Base-by-base conservation (phyloP, 2,888 invertebrate genomes). In the Meganola albula region DNA sequence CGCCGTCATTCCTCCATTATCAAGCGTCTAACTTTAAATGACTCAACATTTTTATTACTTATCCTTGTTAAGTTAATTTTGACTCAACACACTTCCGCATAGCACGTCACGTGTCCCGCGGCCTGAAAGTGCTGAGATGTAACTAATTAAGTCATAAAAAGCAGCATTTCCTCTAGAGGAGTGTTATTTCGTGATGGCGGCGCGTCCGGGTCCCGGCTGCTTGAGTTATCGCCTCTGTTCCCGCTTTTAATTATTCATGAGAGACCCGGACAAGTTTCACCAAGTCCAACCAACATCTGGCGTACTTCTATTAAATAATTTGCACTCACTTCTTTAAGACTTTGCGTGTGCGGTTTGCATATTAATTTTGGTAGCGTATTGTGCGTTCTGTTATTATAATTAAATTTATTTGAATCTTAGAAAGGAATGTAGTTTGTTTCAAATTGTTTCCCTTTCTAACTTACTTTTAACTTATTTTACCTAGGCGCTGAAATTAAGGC, bases 191-290 rank as follows among this genome's bases (percentile, higher is more conserved):
- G 69, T 67, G 67, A 65, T 62, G 58, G 56, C 46, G 45, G 54
- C 46, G 53, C 57, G 51, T 45, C 50, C 45, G 50, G 56, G 43
- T 46, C 40, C 37, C 53, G 54, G 58, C 7, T n/a, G 20, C 4
- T 62, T 77, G 77, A 80, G 73, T 80, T 82, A 80, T 79, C 66
- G 69, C 63, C 59, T 54, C 57, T 59, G 64, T 63, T 63, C 63
- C 61, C 53, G 65, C 57, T 64, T 80, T 80, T 79, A 80, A 82
- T 82, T 79, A 82, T 82, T 80, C 79, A 79, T 76, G 76, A 78
- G 68, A 50, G 43, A 41, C 60, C 58, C 63, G 61, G 63, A 65
- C 65, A 71, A 75, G 66, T 77, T 75, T 66, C 60, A 62, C 58
- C 61, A 62, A 70, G 64, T 76, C 60, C 48, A 57, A 45, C 60